These are phyloP conservation scores for Corythoichthys haematopterus DNA, from an alignment of 2,113 vertebrate species.

Conservation along the genomic window DNA sequence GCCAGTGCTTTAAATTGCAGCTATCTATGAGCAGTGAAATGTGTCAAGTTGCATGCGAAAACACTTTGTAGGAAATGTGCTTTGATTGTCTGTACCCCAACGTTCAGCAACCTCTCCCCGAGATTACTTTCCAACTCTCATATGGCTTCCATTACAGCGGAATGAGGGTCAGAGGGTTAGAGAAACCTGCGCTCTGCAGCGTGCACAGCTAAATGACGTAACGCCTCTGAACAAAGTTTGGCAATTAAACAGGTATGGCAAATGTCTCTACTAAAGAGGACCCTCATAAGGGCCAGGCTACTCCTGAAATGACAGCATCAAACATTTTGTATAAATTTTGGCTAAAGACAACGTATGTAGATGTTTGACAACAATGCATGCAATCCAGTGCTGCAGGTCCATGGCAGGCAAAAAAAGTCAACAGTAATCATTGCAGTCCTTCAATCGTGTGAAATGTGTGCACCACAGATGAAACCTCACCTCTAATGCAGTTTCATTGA, in stretches of 20 bases:
- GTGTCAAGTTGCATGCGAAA: slow-evolving; percentile 7
- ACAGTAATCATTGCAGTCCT: slow-evolving; percentile 27
- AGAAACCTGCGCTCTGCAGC: slow-evolving; percentile 34
- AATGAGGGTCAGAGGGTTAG: slow-evolving; percentile 59
- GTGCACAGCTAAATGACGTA: slow-evolving; percentile 54
- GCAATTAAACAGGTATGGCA: slow-evolving; percentile 36
- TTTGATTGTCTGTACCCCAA: slow-evolving; percentile 32
- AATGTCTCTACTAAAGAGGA: slow-evolving; percentile 12
- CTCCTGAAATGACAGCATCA: slow-evolving; percentile 1
- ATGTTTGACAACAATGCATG: slow-evolving; percentile 29
- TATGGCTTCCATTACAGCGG: slow-evolving; percentile 73
- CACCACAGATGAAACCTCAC: slow-evolving; percentile 35
- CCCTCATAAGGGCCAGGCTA: not conserved
- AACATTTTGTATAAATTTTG: not conserved
- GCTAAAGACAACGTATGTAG: not conserved
- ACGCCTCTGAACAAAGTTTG: slow-evolving; percentile 31
- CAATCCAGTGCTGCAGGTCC: slow-evolving; percentile 26
- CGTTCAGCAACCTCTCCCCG: slow-evolving; percentile 21
- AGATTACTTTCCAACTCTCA: slow-evolving; percentile 30
- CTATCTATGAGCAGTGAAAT: slow-evolving; percentile 14
- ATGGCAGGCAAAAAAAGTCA: slow-evolving; percentile 22
- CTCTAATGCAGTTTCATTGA: slow-evolving; percentile 28
- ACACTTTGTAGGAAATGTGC: slow-evolving; percentile 8
- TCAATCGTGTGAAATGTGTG: slow-evolving; percentile 20
- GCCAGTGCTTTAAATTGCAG: slow-evolving; percentile 38